Percentiles rank a stretch among this genome's conserved stretches.
Evolutionary conservation across 2,797 vertebrate genomes (phyloP).

Genomic region (Rachycentron canadum): DNA sequence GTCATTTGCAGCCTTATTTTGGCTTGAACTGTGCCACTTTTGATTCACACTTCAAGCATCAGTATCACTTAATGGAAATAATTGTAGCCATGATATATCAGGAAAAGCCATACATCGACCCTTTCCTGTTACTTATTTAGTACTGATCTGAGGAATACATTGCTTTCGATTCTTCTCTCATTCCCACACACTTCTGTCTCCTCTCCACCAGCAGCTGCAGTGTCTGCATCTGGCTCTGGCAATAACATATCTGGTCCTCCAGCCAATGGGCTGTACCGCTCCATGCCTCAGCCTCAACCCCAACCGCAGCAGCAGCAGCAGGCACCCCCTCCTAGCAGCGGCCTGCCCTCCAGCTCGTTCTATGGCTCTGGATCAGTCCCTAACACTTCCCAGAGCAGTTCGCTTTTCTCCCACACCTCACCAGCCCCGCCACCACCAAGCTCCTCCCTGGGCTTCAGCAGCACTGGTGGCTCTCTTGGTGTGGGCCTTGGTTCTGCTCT

Average conservation of each 20-base stretch:
- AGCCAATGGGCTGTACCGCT: conserved; percentile 94
- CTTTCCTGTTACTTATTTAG: background rate
- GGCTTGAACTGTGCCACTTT: background rate
- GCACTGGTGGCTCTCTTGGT: conserved; percentile 90
- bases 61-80: background rate
- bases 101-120: background rate
- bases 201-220: conserved; percentile 85
- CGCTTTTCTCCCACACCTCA: conserved; percentile 96
- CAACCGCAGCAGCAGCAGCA: conserved; percentile 88
- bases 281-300: conserved; percentile 91
- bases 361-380: conserved; percentile 94
- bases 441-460: conserved; percentile 95
- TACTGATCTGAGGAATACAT: background rate
- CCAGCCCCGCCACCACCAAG: conserved; percentile 91
- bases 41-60: background rate
- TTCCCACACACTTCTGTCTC: background rate
- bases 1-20: background rate
- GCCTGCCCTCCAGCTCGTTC: conserved; percentile 94
- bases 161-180: background rate
- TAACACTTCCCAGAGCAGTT: conserved; percentile 96
- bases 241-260: conserved; percentile 92
- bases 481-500: conserved; percentile 96
- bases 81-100: background rate
- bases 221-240: conserved; percentile 92
- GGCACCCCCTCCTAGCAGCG: conserved; percentile 89